These are phyloP conservation scores for Ectemnius lituratus DNA, from an alignment of 2,888 invertebrate species.

Conservation along the genomic window DNA sequence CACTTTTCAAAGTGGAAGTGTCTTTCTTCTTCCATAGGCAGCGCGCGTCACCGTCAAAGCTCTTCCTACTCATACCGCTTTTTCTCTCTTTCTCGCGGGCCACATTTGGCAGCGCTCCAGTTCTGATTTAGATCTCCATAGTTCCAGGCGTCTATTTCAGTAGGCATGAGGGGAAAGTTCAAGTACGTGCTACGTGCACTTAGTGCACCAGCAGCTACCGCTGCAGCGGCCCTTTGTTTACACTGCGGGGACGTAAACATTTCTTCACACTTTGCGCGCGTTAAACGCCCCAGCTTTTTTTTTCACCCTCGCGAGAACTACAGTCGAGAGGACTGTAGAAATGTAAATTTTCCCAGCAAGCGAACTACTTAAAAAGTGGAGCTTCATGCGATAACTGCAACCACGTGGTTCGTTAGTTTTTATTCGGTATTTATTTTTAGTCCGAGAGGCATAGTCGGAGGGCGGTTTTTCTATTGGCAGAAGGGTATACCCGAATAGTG, in stretches of 20 bases:
- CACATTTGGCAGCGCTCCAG: no score
- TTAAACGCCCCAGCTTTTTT: no score
- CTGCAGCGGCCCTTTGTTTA: conserved; percentile 9
- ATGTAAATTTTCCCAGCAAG: conserved; percentile 36
- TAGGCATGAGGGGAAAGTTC: no score
- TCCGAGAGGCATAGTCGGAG: conserved; percentile 2
- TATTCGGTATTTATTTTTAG: conserved; percentile 42
- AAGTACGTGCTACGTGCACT: no score
- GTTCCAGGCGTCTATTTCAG: no score
- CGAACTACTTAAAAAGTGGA: conserved; percentile 26
- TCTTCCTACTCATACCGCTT: conserved; percentile 22
- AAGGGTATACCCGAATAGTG: neutral
- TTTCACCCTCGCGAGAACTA: no score
- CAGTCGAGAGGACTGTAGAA: neutral
- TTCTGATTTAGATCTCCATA: no score
- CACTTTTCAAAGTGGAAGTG: conserved; percentile 22
- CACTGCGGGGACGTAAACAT: conserved; percentile 9
- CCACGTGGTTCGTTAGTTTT: conserved; percentile 22
- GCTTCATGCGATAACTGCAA: neutral
- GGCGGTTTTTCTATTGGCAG: no score
- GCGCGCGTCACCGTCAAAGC: conserved; percentile 16
- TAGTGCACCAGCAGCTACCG: no score
- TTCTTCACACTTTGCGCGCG: conserved; percentile 1
- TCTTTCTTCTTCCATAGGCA: conserved; percentile 26
- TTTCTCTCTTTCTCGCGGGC: neutral